Conservation (phyloP, 2,797 vertebrate genomes). For the Toxotes lorentzi region DNA sequence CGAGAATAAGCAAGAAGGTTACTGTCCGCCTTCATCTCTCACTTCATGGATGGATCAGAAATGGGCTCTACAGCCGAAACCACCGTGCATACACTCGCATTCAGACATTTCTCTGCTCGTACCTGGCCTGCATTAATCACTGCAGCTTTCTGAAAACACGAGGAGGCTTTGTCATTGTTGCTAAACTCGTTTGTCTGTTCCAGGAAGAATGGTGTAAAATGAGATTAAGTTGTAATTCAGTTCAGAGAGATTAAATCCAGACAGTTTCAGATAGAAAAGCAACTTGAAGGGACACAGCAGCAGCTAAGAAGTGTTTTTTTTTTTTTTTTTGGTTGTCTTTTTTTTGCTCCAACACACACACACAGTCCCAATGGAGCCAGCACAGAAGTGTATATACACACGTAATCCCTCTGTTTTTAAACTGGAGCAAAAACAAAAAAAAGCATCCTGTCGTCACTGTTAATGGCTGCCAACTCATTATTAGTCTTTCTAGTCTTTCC, state of each 20-base stretch:
- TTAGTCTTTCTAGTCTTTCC: conserved; percentile 5
- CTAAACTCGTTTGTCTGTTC: conserved; percentile 10
- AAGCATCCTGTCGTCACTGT: not conserved
- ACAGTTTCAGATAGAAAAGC: conserved; percentile 20
- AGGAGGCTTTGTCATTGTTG: conserved; percentile 4
- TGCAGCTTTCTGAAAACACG: not conserved
- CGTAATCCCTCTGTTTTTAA: conserved; percentile 20
- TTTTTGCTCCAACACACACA: not conserved
- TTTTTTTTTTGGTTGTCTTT: not conserved
- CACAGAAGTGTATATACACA: not conserved
- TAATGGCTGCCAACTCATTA: not conserved
- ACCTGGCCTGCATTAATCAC: conserved; percentile 12
- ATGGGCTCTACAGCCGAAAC: not conserved
- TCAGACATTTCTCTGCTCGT: not conserved
- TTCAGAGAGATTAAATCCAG: conserved; percentile 59
- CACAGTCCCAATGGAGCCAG: not conserved
- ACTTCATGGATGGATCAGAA: conserved; percentile 25
- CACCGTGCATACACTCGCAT: not conserved
- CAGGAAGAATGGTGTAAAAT: conserved; percentile 16
- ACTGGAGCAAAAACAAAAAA: conserved; percentile 7
- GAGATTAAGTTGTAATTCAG: conserved; percentile 68
- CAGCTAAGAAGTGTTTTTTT: not conserved
- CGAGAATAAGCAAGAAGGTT: conserved; percentile 20
- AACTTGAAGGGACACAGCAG: conserved; percentile 19
- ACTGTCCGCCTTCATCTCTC: conserved; percentile 28